Evolutionary conservation across 2,888 invertebrate genomes (phyloP).

Genomic region (Agapostemon virescens): DNA sequence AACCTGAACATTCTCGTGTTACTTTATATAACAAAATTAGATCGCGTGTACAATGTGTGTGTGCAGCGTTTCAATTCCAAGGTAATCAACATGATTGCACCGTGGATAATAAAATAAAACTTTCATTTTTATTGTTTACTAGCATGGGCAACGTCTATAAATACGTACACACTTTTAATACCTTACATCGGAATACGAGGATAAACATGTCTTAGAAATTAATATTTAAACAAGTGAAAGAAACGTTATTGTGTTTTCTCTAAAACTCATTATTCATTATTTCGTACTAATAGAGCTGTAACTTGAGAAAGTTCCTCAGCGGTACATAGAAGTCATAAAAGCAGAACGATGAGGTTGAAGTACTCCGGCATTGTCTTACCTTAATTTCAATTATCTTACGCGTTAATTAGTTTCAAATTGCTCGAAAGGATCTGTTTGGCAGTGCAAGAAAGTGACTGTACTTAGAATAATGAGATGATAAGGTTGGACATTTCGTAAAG

Average conservation of each 20-base stretch:
- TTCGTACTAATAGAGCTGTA: background rate
- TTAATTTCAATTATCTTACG: background rate
- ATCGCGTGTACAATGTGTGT: background rate
- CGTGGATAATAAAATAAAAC: background rate
- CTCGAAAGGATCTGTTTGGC: background rate
- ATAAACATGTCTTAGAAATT: background rate
- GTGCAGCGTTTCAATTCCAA: background rate
- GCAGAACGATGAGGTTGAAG: background rate
- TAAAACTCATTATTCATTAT: background rate
- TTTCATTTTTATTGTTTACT: background rate
- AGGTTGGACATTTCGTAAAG: background rate
- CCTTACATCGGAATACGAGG: background rate
- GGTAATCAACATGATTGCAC: background rate
- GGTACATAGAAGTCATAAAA: background rate
- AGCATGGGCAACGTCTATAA: too few species aligned
- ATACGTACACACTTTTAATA: background rate
- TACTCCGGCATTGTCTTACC: background rate
- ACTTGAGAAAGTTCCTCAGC: background rate
- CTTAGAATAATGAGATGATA: conserved; percentile 18
- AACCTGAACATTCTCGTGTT: background rate
- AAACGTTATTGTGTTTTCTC: background rate
- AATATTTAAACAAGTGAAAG: background rate
- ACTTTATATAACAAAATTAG: conserved; percentile 1
- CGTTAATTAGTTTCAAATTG: conserved; percentile 11
- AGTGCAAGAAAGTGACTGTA: background rate